Evolutionary conservation across 2,797 vertebrate genomes (phyloP).

Genomic region (Microchirus variegatus): DNA sequence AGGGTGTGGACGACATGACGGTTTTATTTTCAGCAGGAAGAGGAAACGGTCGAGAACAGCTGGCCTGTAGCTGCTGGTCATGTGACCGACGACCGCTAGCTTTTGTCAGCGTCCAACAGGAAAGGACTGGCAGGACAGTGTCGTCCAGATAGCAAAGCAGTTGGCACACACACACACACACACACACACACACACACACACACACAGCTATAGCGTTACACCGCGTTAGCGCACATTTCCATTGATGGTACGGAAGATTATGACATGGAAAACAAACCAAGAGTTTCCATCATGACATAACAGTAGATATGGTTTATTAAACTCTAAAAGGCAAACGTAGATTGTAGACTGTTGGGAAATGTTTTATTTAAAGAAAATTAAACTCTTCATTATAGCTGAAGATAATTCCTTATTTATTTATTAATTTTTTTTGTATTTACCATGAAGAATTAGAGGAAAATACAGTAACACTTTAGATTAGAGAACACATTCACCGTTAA

Average conservation of each 20-base stretch:
- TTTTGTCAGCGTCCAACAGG: slow-evolving; percentile 49
- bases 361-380: too few species aligned
- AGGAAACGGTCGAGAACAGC: slow-evolving; percentile 50
- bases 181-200: too few species aligned
- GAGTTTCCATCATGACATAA: slow-evolving; percentile 25
- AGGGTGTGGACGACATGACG: slow-evolving; percentile 19
- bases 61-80: slow-evolving; percentile 39
- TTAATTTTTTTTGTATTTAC: too few species aligned
- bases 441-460: too few species aligned
- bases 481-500: too few species aligned
- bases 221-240: slow-evolving; percentile 14
- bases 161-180: slow-evolving; percentile 32
- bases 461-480: too few species aligned
- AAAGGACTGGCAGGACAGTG: slow-evolving; percentile 47
- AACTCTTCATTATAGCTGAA: too few species aligned
- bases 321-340: too few species aligned
- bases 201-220: slow-evolving; percentile 35
- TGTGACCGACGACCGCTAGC: slow-evolving; percentile 39
- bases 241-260: neutral
- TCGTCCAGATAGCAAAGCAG: slow-evolving; percentile 29
- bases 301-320: slow-evolving; percentile 2
- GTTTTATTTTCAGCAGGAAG: slow-evolving; percentile 49
- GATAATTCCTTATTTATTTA: too few species aligned
- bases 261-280: slow-evolving; percentile 36
- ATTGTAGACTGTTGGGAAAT: too few species aligned